Conservation (phyloP, 1,140 invertebrate species). For the Tenebrio molitor region DNA sequence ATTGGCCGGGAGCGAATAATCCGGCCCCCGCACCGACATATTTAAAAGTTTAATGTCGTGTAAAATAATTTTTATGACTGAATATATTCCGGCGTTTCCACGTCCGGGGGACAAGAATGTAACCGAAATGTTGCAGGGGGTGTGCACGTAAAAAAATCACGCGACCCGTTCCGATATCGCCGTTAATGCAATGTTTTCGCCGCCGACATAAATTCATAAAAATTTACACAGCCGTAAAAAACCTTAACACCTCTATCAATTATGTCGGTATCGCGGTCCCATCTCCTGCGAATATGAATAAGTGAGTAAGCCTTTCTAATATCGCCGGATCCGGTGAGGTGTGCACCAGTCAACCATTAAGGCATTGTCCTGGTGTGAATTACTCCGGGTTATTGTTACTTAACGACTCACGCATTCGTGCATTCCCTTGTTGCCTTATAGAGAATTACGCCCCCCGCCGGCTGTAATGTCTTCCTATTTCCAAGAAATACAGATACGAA, state of each 20-base stretch:
- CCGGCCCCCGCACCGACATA: not conserved
- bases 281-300: constrained; percentile 1
- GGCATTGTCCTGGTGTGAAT: constrained; percentile 49
- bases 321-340: constrained; percentile 15
- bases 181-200: constrained; percentile 33
- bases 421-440: constrained; percentile 46
- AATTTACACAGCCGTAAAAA: constrained; percentile 43
- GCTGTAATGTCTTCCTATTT: constrained; percentile 46
- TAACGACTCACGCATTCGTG: constrained; percentile 52
- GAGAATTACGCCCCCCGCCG: constrained; percentile 37
- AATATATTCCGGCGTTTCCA: constrained; percentile 16
- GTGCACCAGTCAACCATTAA: constrained; percentile 38
- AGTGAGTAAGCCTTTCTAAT: constrained; percentile 8
- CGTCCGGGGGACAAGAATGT: constrained; percentile 22
- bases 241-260: constrained; percentile 40
- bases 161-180: not conserved
- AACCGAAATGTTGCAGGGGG: constrained; percentile 1
- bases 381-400: constrained; percentile 51
- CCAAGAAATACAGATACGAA: constrained; percentile 44
- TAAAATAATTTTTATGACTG: constrained; percentile 22
- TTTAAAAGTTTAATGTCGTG: constrained; percentile 23
- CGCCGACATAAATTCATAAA: constrained; percentile 36
- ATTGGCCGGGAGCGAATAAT: no score
- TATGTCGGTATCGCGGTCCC: constrained; percentile 1
- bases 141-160: constrained; percentile 41